phyloP scores from a whole-genome alignment of 2,888 invertebrate species.

The Euzetes globulus region DNA sequence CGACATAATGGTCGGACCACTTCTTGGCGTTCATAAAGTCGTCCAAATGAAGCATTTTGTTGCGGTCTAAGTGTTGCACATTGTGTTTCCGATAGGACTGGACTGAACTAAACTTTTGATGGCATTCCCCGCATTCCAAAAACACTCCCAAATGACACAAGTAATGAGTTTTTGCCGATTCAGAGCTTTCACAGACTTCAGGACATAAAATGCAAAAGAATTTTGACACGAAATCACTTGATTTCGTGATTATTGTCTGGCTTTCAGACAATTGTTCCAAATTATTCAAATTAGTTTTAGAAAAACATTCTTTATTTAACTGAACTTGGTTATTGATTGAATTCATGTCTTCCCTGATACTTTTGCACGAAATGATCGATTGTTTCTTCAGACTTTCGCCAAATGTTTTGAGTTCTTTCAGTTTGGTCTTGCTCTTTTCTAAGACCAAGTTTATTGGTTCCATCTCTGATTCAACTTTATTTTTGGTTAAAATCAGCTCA shows the following conservation, averaged over 20 bases:
- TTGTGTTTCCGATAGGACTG: neutral
- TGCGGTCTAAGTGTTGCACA: neutral
- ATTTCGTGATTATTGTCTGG: neutral
- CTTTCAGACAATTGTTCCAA: neutral
- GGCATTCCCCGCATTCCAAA: neutral
- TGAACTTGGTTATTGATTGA: too few species aligned
- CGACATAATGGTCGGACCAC: neutral
- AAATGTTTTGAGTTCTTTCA: too few species aligned
- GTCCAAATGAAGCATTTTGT: neutral
- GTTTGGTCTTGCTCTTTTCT: neutral
- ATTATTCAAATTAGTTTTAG: neutral
- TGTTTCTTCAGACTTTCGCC: too few species aligned
- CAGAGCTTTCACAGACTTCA: neutral
- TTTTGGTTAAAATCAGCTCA: neutral
- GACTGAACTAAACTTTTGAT: neutral
- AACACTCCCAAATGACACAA: neutral
- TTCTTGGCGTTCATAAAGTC: conserved; percentile 4
- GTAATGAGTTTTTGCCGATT: neutral
- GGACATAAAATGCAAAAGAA: neutral
- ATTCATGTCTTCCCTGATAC: too few species aligned
- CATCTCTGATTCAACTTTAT: too few species aligned
- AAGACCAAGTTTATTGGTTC: neutral
- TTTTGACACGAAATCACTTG: neutral
- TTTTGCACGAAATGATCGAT: too few species aligned
- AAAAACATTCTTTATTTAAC: too few species aligned